phyloP scores from a whole-genome alignment of 2,888 invertebrate species.

The Frankliniella fusca region DNA sequence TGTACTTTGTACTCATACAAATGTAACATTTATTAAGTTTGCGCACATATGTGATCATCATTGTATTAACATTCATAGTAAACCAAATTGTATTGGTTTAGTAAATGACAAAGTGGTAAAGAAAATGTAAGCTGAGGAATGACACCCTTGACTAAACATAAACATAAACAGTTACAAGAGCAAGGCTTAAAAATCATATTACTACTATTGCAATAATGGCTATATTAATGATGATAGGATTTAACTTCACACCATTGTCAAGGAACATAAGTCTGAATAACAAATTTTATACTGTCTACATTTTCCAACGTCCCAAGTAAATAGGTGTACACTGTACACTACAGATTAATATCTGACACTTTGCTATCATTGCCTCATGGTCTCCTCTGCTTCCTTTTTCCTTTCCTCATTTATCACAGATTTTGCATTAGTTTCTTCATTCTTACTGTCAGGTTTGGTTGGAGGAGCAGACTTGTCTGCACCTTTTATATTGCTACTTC shows the following conservation, averaged over 20 bases:
- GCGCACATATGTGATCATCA: no score
- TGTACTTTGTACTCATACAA: not conserved
- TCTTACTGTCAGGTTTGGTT: not conserved
- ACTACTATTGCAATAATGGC: not conserved
- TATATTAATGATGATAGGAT: not conserved
- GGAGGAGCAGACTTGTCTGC: not conserved
- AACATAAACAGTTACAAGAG: not conserved
- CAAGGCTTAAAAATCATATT: not conserved
- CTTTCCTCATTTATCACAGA: constrained; percentile 4
- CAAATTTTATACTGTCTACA: not conserved
- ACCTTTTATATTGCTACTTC: not conserved
- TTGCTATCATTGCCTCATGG: not conserved
- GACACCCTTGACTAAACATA: not conserved
- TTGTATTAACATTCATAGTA: not conserved
- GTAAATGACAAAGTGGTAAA: not conserved
- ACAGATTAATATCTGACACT: not conserved
- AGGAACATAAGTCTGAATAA: not conserved
- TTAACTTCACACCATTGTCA: not conserved
- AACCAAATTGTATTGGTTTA: not conserved
- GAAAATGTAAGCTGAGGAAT: not conserved
- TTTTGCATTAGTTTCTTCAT: not conserved
- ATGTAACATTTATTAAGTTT: not conserved
- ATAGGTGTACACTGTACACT: not conserved
- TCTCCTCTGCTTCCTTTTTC: not conserved
- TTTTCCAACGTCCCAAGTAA: not conserved